Conservation (phyloP, 2,888 invertebrate genomes). For the Rotaria macrura region DNA sequence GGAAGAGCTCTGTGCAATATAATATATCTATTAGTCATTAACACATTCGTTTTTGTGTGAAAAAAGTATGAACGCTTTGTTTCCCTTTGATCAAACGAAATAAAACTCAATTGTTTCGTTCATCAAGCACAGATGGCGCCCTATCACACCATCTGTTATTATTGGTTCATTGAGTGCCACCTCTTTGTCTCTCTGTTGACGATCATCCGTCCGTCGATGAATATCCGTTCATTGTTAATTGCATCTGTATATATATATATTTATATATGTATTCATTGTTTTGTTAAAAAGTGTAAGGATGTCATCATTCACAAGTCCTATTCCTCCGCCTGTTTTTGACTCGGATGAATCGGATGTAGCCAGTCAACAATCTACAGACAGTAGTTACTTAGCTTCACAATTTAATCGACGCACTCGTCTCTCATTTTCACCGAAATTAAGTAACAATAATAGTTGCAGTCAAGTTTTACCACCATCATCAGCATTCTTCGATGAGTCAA, state of each 20-base stretch:
- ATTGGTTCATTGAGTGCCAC: background rate
- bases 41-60: no score
- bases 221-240: background rate
- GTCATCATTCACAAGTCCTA: background rate
- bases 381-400: background rate
- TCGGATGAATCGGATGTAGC: slow-evolving; percentile 12
- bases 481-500: background rate
- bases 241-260: no score
- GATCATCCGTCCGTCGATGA: background rate
- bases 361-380: background rate
- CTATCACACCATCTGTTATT: background rate
- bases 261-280: no score
- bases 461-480: slow-evolving; percentile 8
- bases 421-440: background rate
- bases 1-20: no score
- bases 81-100: background rate
- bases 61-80: no score
- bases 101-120: background rate
- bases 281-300: background rate
- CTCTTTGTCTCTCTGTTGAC: background rate
- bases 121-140: background rate
- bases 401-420: slow-evolving; percentile 1
- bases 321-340: slow-evolving; percentile 15
- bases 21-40: no score
- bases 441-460: background rate